These are phyloP conservation scores for Arrhamphus sclerolepis DNA, from an alignment of 2,797 vertebrate species.

Conservation along the genomic window DNA sequence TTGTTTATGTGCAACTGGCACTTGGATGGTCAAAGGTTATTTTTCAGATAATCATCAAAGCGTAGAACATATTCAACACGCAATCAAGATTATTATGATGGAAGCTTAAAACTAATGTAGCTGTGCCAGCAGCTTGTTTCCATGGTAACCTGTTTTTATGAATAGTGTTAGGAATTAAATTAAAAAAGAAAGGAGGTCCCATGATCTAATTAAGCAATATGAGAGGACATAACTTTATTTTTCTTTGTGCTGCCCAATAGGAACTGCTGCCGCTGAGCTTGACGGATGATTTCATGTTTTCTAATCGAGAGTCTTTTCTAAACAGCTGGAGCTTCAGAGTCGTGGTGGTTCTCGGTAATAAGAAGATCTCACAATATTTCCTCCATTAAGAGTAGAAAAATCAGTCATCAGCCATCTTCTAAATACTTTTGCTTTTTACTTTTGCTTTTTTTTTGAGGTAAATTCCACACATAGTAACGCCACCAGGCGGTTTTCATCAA, in stretches of 20 bases:
- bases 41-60: not conserved
- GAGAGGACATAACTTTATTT: not conserved
- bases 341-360: no score
- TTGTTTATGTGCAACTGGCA: no score
- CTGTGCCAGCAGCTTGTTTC: slow-evolving; percentile 33
- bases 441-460: not conserved
- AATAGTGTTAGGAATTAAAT: not conserved
- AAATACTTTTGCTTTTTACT: slow-evolving; percentile 39
- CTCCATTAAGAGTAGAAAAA: no score
- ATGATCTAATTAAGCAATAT: not conserved
- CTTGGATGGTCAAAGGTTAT: not conserved
- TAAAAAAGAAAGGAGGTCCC: not conserved
- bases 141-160: slow-evolving; percentile 24
- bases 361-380: no score
- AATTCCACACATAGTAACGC: no score
- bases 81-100: slow-evolving; percentile 1
- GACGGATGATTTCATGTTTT: no score
- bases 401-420: slow-evolving; percentile 10
- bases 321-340: no score
- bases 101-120: not conserved
- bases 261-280: not conserved
- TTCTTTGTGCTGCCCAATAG: rapidly evolving
- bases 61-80: not conserved
- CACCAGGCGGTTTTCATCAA: no score
- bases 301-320: no score